Conservation (phyloP, 92 coral and sea anemone genomes). For the Phenganax stokvisi region DNA sequence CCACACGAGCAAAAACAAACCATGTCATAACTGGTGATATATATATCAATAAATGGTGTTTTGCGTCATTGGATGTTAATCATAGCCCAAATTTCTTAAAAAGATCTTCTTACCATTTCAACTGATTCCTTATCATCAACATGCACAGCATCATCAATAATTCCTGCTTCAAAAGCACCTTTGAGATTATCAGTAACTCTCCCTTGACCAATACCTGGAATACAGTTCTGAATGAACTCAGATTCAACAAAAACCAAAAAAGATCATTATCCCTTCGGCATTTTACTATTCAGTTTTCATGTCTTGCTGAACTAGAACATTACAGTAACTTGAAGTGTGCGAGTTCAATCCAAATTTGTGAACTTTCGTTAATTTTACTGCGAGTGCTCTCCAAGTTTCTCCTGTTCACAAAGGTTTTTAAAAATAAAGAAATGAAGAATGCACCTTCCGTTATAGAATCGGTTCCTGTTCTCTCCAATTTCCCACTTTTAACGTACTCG, state of each 20-base stretch:
- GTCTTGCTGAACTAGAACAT: too few relatives aligned
- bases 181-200: slow-evolving; percentile 78
- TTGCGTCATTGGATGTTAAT: too few relatives aligned
- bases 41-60: too few relatives aligned
- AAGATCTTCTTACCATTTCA: slow-evolving; percentile 62
- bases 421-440: too few relatives aligned
- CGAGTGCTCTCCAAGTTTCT: neutral
- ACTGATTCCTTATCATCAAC: slow-evolving; percentile 79
- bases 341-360: neutral
- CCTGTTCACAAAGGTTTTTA: neutral
- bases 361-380: neutral
- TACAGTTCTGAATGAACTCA: too few relatives aligned
- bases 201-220: slow-evolving; percentile 93
- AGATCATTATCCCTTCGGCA: too few relatives aligned
- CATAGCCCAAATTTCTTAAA: neutral
- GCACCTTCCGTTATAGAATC: slow-evolving; percentile 96
- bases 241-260: too few relatives aligned
- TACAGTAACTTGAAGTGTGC: too few relatives aligned
- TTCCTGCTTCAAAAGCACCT: slow-evolving; percentile 58
- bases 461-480: slow-evolving; percentile 83
- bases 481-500: slow-evolving; percentile 79
- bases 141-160: slow-evolving; percentile 82
- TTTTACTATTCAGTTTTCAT: neutral
- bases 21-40: too few relatives aligned
- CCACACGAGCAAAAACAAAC: too few relatives aligned